Evolutionary conservation across 2,797 vertebrate species (phyloP).

Genomic region (Chrysocyon brachyurus): DNA sequence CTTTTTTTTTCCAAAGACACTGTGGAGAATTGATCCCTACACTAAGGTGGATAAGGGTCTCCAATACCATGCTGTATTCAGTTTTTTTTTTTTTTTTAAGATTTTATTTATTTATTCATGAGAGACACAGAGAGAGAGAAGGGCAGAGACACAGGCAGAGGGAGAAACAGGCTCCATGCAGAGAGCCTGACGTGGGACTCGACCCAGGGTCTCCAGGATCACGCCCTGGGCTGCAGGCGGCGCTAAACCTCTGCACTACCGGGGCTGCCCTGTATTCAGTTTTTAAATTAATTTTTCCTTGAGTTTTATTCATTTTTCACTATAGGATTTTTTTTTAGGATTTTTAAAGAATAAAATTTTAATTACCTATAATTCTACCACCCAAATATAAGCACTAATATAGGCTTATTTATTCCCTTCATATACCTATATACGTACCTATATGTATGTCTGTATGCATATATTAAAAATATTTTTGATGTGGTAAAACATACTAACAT

Average conservation of each 20-base stretch:
- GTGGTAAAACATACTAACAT: neutral
- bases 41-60: neutral
- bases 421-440: neutral
- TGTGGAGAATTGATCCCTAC: neutral
- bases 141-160: too few relatives aligned
- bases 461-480: neutral
- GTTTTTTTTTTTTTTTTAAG: neutral
- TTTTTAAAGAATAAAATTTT: constrained; percentile 17
- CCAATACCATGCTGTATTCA: neutral
- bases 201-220: too few relatives aligned
- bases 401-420: neutral
- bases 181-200: too few relatives aligned
- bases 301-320: constrained; percentile 25
- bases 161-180: too few relatives aligned
- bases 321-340: neutral
- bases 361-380: neutral
- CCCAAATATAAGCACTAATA: neutral
- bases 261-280: neutral
- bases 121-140: too few relatives aligned
- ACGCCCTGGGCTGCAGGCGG: too few relatives aligned
- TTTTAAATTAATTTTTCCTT: constrained; percentile 33
- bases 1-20: neutral
- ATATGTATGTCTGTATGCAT: neutral
- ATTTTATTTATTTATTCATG: too few relatives aligned
- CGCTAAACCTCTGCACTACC: too few relatives aligned